phyloP scores from a whole-genome alignment of 2,113 vertebrate species.

The Pituophis catenifer region DNA sequence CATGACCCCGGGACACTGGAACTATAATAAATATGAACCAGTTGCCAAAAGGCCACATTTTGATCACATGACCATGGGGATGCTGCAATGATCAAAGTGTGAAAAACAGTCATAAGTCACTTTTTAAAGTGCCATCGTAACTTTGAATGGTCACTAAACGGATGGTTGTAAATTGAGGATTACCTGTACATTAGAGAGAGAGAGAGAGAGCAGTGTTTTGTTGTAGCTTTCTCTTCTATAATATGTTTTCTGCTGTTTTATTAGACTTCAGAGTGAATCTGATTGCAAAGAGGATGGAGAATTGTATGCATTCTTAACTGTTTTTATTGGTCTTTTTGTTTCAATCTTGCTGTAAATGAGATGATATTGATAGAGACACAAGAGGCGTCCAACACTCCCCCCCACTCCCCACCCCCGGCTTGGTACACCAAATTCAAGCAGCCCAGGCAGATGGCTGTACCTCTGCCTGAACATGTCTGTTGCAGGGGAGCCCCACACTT shows the following conservation, averaged over 20 bases:
- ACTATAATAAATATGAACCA: neutral
- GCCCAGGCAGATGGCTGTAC: neutral
- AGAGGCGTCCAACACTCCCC: neutral
- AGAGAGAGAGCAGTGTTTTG: neutral
- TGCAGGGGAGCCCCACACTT: neutral
- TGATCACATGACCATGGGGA: neutral
- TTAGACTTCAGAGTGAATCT: neutral
- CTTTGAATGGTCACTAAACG: neutral
- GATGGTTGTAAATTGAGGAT: neutral
- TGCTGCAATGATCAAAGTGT: neutral
- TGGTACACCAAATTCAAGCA: neutral
- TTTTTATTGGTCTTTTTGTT: neutral
- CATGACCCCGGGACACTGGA: neutral
- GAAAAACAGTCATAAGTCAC: neutral
- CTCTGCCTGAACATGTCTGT: neutral
- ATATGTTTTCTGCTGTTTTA: neutral
- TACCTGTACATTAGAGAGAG: neutral
- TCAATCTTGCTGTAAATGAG: neutral
- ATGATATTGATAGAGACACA: neutral
- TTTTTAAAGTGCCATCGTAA: neutral
- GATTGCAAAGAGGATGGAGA: neutral
- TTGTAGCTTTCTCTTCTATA: neutral
- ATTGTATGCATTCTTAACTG: neutral
- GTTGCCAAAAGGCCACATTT: neutral
- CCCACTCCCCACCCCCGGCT: neutral